Conservation (phyloP, 2,888 invertebrate genomes). For the Rotaria macrura region DNA sequence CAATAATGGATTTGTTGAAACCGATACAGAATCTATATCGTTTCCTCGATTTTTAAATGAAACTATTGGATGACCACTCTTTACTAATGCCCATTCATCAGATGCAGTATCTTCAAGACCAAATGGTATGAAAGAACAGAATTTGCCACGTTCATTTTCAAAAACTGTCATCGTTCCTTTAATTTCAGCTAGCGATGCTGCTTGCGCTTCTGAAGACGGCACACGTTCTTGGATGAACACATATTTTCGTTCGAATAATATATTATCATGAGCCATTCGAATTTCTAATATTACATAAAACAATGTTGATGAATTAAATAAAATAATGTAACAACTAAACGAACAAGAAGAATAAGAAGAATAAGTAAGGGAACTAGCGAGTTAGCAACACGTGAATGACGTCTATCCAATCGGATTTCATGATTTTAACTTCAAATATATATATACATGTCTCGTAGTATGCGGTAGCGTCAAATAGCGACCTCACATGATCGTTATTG, state of each 20-base stretch:
- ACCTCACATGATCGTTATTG: too few species aligned
- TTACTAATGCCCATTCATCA: conserved; percentile 31
- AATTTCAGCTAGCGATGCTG: not conserved
- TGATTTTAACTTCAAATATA: too few species aligned
- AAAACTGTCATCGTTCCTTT: not conserved
- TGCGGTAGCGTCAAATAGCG: too few species aligned
- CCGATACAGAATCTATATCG: not conserved
- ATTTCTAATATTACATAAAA: not conserved
- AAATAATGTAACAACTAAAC: not conserved
- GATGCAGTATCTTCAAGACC: not conserved
- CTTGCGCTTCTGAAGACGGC: not conserved
- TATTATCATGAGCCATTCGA: not conserved
- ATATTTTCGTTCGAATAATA: not conserved
- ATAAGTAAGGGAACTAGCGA: too few species aligned
- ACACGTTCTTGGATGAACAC: not conserved
- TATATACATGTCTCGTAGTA: too few species aligned
- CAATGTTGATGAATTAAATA: too few species aligned
- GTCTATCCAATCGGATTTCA: too few species aligned
- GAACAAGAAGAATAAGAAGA: not conserved
- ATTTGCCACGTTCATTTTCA: not conserved
- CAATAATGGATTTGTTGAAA: not conserved
- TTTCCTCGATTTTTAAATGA: not conserved
- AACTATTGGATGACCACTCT: not conserved
- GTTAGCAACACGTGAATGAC: too few species aligned
- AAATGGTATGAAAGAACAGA: conserved; percentile 20